phyloP scores from a whole-genome alignment of 2,113 vertebrate genomes.

The Nicator chloris region DNA sequence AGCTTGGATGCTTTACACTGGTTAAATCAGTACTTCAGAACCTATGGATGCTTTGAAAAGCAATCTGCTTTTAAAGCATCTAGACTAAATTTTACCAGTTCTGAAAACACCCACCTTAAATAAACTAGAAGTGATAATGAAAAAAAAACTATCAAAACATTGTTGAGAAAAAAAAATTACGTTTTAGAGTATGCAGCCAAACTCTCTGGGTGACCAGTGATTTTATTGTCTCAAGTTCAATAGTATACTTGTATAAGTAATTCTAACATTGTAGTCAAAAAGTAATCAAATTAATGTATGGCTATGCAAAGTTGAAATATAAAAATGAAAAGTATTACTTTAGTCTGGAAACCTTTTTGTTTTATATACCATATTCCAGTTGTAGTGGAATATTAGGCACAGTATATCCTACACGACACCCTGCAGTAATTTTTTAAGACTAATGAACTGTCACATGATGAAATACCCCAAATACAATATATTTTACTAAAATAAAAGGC shows the following conservation, averaged over 20 bases:
- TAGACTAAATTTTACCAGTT: not conserved
- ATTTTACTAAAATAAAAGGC: not conserved
- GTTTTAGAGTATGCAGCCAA: not conserved
- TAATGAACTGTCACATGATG: not conserved
- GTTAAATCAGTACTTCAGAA: not conserved
- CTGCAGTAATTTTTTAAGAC: not conserved
- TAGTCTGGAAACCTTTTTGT: not conserved
- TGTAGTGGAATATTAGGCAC: not conserved
- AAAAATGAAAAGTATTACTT: not conserved
- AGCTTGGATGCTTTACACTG: not conserved
- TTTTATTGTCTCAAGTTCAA: not conserved
- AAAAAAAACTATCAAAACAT: not conserved
- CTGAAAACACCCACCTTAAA: not conserved
- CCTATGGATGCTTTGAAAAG: not conserved
- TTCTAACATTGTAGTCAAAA: not conserved
- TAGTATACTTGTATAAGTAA: not conserved
- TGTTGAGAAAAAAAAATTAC: not conserved
- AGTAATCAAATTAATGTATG: not conserved
- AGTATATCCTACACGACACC: not conserved
- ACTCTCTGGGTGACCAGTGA: not conserved
- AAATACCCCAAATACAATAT: not conserved
- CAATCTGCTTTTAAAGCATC: not conserved
- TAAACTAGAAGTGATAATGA: not conserved
- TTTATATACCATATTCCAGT: not conserved
- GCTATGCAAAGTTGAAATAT: not conserved